A percentile compares a stretch with the other conserved stretches of the same genome.
phyloP scores from a whole-genome alignment of 2,113 vertebrate genomes.

The Odocoileus hemionus region DNA sequence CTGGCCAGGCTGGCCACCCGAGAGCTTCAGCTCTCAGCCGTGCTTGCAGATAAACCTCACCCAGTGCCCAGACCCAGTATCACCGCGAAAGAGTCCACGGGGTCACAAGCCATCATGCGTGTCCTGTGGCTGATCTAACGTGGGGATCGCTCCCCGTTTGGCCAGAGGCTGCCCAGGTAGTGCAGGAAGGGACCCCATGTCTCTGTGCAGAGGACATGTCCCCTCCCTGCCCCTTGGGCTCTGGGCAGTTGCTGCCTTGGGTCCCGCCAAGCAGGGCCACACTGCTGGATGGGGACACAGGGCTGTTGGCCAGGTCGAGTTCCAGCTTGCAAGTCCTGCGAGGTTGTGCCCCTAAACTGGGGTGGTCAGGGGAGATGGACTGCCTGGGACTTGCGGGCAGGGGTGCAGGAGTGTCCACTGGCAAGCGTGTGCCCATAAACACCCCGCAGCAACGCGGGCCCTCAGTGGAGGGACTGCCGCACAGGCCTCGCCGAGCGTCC shows the following conservation, averaged over 20 bases:
- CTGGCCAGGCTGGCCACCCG: fast-evolving
- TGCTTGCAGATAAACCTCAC: fast-evolving
- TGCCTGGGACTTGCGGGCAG: fast-evolving
- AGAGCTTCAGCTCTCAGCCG: fast-evolving
- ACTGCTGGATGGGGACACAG: neutral
- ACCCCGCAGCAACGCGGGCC: fast-evolving
- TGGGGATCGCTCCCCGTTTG: fast-evolving
- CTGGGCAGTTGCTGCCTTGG: neutral
- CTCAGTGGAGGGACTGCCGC: fast-evolving
- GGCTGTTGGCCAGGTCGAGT: fast-evolving
- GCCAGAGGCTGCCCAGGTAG: neutral
- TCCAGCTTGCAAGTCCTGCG: fast-evolving
- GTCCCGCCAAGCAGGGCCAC: neutral
- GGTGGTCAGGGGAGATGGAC: fast-evolving
- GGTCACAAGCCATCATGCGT: fast-evolving
- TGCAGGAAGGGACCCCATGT: fast-evolving
- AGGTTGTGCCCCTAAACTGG: fast-evolving
- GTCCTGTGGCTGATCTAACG: neutral
- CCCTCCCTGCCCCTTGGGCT: conserved; percentile 43
- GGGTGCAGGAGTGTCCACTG: neutral
- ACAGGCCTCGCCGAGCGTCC: neutral
- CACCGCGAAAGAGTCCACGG: neutral
- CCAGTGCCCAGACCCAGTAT: neutral
- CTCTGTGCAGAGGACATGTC: fast-evolving
- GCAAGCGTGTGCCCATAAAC: neutral